These are phyloP conservation scores for Drosophila virilis DNA, from an alignment of 1,140 invertebrate genomes.

Conservation along the genomic window DNA sequence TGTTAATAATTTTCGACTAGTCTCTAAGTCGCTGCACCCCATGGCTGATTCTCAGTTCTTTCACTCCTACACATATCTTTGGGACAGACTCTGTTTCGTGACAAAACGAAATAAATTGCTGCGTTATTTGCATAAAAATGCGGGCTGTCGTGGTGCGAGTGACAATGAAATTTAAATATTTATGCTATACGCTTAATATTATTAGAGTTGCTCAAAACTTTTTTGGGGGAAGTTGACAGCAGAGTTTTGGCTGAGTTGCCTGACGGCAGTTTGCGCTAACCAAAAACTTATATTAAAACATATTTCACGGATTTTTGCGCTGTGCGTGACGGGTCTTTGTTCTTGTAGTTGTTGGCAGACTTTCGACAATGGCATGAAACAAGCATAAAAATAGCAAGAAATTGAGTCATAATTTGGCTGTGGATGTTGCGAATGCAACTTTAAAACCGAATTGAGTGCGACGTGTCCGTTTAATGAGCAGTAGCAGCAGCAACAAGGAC, in stretches of 20 bases:
- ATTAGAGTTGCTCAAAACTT: slow-evolving; percentile 70
- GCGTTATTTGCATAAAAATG: slow-evolving; percentile 79
- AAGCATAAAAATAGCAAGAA: slow-evolving; percentile 76
- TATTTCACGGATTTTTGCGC: slow-evolving; percentile 69
- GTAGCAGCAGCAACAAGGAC: neutral
- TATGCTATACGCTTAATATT: slow-evolving; percentile 82
- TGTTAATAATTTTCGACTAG: slow-evolving; percentile 72
- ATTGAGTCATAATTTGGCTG: slow-evolving; percentile 72
- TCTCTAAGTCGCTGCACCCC: slow-evolving; percentile 34
- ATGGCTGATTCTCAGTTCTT: slow-evolving; percentile 5
- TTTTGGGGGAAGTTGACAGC: slow-evolving; percentile 12
- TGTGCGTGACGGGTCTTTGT: slow-evolving; percentile 53
- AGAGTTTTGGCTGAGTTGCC: slow-evolving; percentile 20
- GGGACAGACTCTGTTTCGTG: slow-evolving; percentile 50
- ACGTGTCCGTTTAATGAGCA: slow-evolving; percentile 51
- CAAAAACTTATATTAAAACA: slow-evolving; percentile 79
- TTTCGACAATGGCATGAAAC: slow-evolving; percentile 54
- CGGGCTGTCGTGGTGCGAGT: slow-evolving; percentile 64
- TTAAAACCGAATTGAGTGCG: slow-evolving; percentile 42
- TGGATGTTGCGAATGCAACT: slow-evolving; percentile 45
- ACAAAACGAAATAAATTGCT: slow-evolving; percentile 80
- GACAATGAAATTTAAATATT: slow-evolving; percentile 83
- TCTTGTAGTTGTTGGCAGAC: slow-evolving; percentile 25
- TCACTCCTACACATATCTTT: slow-evolving; percentile 35
- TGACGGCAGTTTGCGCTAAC: slow-evolving; percentile 24